These are phyloP conservation scores for Mesochorus sp. DNA, from an alignment of 2,888 invertebrate species.

Conservation along the genomic window DNA sequence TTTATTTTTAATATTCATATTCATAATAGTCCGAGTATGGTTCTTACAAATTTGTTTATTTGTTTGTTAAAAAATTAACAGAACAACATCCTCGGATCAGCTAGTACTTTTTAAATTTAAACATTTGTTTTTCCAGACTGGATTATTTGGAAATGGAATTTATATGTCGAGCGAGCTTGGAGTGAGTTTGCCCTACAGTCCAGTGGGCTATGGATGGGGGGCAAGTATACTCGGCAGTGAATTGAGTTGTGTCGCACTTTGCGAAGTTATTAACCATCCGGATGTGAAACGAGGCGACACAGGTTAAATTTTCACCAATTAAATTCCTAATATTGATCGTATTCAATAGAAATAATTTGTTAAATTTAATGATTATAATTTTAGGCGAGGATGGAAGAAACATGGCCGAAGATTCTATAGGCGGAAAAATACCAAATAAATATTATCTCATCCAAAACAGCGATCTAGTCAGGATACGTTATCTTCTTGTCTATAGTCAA, in stretches of 20 bases:
- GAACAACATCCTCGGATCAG: too few relatives aligned
- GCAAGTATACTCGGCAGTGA: constrained; percentile 89
- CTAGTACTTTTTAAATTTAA: not conserved
- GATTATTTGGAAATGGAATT: constrained; percentile 88
- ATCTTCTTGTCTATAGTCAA: constrained; percentile 87
- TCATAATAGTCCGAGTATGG: too few relatives aligned
- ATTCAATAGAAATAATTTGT: not conserved
- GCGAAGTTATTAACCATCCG: constrained; percentile 90
- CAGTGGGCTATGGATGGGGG: constrained; percentile 89
- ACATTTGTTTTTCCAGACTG: constrained; percentile 77
- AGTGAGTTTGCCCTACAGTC: constrained; percentile 88
- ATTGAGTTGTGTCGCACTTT: constrained; percentile 90
- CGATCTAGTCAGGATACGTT: constrained; percentile 89
- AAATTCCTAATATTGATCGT: not conserved
- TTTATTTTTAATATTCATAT: too few relatives aligned
- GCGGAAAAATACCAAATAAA: constrained; percentile 85
- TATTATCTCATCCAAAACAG: constrained; percentile 91
- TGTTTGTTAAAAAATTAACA: too few relatives aligned
- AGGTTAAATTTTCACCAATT: constrained; percentile 65
- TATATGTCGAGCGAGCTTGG: constrained; percentile 90
- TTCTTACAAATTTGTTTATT: too few relatives aligned
- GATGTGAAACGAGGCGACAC: constrained; percentile 82
- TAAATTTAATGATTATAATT: constrained; percentile 28
- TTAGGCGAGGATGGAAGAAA: constrained; percentile 72
- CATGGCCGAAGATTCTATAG: constrained; percentile 75